Conservation (phyloP, 2,888 invertebrate genomes). For the Morpho achilles region DNA sequence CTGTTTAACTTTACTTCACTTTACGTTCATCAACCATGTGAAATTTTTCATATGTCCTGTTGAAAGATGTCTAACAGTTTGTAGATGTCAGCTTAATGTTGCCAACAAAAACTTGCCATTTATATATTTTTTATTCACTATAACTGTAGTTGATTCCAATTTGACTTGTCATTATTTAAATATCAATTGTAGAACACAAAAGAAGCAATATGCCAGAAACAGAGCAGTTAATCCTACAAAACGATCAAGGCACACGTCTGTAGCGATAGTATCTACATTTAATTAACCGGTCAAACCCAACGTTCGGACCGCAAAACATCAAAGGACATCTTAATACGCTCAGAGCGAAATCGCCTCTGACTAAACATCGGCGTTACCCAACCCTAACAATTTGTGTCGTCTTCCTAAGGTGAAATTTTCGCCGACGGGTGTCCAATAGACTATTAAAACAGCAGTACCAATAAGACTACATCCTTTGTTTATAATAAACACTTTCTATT, state of each 20-base stretch:
- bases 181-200: slow-evolving; percentile 21
- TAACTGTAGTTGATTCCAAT: too few relatives aligned
- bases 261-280: slow-evolving; percentile 57
- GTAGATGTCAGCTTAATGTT: too few relatives aligned
- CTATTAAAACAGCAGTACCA: slow-evolving; percentile 63
- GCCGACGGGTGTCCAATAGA: slow-evolving; percentile 66
- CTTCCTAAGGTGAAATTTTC: slow-evolving; percentile 56
- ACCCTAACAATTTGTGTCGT: slow-evolving; percentile 56
- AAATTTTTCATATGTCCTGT: too few relatives aligned
- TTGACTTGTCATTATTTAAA: background rate
- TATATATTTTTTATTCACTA: too few relatives aligned
- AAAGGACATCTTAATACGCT: slow-evolving; percentile 74
- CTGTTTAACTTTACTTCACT: too few relatives aligned
- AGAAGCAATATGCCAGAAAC: slow-evolving; percentile 42
- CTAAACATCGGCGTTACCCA: slow-evolving; percentile 59
- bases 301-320: slow-evolving; percentile 65
- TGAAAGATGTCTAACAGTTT: too few relatives aligned
- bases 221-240: slow-evolving; percentile 44
- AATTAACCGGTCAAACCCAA: slow-evolving; percentile 65
- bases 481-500: slow-evolving; percentile 76
- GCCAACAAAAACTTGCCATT: too few relatives aligned
- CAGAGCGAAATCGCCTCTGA: slow-evolving; percentile 64
- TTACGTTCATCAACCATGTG: too few relatives aligned
- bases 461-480: slow-evolving; percentile 77
- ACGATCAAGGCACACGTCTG: slow-evolving; percentile 52